Conservation (phyloP, 2,797 vertebrate species). For the Emys orbicularis region DNA sequence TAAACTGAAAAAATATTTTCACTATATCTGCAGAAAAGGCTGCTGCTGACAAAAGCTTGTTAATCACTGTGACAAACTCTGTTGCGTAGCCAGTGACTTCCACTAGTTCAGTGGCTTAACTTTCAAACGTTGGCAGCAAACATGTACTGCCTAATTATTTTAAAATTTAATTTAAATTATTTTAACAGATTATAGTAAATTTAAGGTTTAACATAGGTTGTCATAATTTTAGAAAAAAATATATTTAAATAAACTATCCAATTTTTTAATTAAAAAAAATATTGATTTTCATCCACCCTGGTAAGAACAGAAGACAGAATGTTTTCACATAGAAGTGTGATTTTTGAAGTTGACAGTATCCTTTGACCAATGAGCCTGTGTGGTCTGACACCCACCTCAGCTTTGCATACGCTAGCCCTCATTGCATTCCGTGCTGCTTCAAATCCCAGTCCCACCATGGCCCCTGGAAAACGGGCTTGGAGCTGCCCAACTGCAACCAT, state of each 20-base stretch:
- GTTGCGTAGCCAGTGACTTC: background rate
- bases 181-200: background rate
- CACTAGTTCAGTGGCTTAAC: background rate
- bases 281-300: background rate
- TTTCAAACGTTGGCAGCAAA: background rate
- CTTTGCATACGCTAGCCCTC: background rate
- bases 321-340: background rate
- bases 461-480: background rate
- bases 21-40: background rate
- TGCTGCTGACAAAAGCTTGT: background rate
- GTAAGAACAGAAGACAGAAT: background rate
- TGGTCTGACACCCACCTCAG: background rate
- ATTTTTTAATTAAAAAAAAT: background rate
- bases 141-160: background rate
- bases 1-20: background rate
- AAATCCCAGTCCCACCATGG: background rate
- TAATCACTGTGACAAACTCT: background rate
- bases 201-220: background rate
- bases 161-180: background rate
- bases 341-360: background rate
- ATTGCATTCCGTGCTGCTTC: background rate
- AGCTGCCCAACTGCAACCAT: conserved; percentile 19
- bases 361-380: background rate
- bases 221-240: background rate
- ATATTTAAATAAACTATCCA: background rate